Percentiles rank a stretch among this genome's conserved stretches.
These are phyloP conservation scores for Burhinus bistriatus DNA, from an alignment of 2,113 vertebrate species.

Conservation along the genomic window DNA sequence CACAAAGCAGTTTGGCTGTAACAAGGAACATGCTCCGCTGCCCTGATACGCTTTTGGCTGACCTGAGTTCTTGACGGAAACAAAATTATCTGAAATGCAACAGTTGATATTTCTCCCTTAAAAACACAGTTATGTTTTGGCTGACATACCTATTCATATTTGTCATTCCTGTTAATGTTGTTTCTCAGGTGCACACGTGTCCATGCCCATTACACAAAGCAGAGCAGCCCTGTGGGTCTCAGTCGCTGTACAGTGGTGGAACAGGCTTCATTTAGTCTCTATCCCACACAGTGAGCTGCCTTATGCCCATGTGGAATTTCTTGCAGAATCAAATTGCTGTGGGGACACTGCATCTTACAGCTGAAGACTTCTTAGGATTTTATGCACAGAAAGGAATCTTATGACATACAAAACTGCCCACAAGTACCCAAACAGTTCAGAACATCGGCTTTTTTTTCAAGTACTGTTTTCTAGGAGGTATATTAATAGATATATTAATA, in stretches of 20 bases:
- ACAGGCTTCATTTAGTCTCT: background rate
- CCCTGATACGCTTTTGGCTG: background rate
- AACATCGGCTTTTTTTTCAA: background rate
- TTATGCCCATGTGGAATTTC: background rate
- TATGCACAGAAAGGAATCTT: background rate
- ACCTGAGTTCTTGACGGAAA: background rate
- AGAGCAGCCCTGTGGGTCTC: background rate
- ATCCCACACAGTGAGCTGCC: accelerated
- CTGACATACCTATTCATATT: accelerated
- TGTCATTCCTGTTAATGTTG: background rate
- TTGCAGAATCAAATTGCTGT: background rate
- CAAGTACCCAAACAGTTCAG: background rate
- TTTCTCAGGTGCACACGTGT: accelerated
- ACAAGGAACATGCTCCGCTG: accelerated
- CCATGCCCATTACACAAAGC: accelerated
- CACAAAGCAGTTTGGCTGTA: background rate
- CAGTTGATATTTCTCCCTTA: background rate
- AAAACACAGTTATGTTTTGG: background rate
- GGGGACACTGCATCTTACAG: background rate
- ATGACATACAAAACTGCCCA: background rate
- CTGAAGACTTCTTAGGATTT: background rate
- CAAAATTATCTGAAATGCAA: background rate
- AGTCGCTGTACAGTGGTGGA: accelerated
- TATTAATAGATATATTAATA: background rate
- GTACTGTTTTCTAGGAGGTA: background rate